phyloP scores from a whole-genome alignment of 2,113 vertebrate genomes.

The Australoheros scitulus region DNA sequence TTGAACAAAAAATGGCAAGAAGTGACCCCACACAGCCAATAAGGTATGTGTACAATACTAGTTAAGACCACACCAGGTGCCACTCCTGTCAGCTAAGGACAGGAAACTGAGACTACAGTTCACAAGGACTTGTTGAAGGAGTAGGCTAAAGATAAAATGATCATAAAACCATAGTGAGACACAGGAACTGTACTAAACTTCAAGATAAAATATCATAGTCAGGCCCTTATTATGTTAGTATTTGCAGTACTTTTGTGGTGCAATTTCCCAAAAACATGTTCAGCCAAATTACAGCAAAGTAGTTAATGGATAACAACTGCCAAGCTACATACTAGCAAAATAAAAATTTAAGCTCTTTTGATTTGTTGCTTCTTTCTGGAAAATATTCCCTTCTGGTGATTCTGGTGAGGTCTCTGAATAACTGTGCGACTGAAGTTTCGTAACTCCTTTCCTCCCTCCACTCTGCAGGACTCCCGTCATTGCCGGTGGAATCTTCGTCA shows the following conservation, averaged over 20 bases:
- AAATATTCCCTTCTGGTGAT: background rate
- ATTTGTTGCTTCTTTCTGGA: background rate
- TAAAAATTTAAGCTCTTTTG: background rate
- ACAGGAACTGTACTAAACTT: background rate
- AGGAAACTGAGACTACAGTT: no score
- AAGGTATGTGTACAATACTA: slow-evolving; percentile 68
- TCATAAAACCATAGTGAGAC: background rate
- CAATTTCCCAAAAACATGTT: background rate
- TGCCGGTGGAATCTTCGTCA: slow-evolving; percentile 97
- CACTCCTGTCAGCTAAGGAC: no score
- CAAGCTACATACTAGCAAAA: background rate
- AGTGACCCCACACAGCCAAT: slow-evolving; percentile 94
- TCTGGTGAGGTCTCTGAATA: background rate
- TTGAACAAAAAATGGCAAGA: slow-evolving; percentile 97
- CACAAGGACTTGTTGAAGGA: background rate
- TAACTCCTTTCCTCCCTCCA: background rate
- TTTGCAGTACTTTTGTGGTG: background rate
- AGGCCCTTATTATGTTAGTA: background rate
- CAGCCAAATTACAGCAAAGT: background rate
- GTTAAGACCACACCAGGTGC: background rate
- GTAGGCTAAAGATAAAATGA: background rate
- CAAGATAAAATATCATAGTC: background rate
- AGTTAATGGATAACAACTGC: background rate
- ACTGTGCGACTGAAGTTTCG: background rate
- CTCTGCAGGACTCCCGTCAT: slow-evolving; percentile 94